phyloP scores from a whole-genome alignment of 37 sponge, comb jelly and placozoan genomes.

The Petrosia ficiformis region DNA sequence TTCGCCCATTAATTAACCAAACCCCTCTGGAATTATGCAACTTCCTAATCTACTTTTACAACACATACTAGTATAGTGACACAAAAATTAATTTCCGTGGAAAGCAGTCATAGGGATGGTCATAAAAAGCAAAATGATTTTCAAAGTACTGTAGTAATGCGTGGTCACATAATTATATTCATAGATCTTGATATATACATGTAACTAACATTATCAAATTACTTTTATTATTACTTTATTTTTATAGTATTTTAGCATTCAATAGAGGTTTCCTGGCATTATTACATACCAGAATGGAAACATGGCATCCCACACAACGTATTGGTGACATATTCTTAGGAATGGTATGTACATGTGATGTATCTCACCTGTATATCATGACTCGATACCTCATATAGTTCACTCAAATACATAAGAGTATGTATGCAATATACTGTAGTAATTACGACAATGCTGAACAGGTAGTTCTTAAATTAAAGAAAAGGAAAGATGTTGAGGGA shows the following conservation, averaged over 20 bases:
- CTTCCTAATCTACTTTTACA: no score
- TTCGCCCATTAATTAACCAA: no score
- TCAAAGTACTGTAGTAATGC: no score
- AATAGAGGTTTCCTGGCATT: slow-evolving; percentile 67
- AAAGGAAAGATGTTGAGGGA: slow-evolving; percentile 84
- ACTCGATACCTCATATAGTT: slow-evolving; percentile 61
- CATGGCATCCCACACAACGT: slow-evolving; percentile 43
- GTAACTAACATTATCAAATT: neutral
- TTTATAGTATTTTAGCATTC: slow-evolving; percentile 60
- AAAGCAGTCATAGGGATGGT: no score
- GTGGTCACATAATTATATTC: no score
- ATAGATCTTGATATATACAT: no score
- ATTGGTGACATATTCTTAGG: slow-evolving; percentile 79
- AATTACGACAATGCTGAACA: slow-evolving; percentile 85
- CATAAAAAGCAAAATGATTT: no score
- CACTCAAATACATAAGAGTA: slow-evolving; percentile 71
- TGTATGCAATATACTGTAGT: slow-evolving; percentile 92
- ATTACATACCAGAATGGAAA: slow-evolving; percentile 45
- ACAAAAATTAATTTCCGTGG: no score
- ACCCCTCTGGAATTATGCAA: no score
- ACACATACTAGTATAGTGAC: no score
- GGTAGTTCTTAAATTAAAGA: slow-evolving; percentile 26
- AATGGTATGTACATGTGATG: slow-evolving; percentile 40
- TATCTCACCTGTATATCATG: no score
- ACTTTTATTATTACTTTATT: neutral